phyloP scores from a whole-genome alignment of 2,888 invertebrate genomes.

The Ichneumoninae sp. region DNA sequence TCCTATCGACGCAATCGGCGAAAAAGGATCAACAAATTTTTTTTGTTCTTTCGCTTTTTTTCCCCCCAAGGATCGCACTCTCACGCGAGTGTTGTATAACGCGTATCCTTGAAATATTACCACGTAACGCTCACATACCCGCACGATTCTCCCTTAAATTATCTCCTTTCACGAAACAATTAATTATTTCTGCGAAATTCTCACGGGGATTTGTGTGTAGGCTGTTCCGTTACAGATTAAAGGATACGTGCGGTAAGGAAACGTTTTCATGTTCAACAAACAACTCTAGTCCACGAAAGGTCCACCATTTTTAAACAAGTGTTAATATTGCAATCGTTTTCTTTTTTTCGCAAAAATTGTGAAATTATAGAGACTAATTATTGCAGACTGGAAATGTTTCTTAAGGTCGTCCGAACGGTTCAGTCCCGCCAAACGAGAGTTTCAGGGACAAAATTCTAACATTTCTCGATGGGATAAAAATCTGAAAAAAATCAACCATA shows the following conservation, averaged over 20 bases:
- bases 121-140: not conserved
- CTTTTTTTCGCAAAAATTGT: not conserved
- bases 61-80: slow-evolving; percentile 54
- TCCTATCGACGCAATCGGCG: slow-evolving; percentile 1
- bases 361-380: not conserved
- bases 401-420: too few species aligned
- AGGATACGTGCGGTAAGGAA: not conserved
- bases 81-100: slow-evolving; percentile 20
- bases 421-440: too few species aligned
- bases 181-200: slow-evolving; percentile 50
- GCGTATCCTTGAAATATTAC: slow-evolving; percentile 45
- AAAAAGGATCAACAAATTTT: slow-evolving; percentile 38
- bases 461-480: too few species aligned
- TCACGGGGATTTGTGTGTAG: slow-evolving; percentile 7
- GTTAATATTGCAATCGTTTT: not conserved
- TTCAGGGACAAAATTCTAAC: too few species aligned
- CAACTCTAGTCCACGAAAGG: not conserved
- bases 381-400: too few species aligned
- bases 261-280: not conserved
- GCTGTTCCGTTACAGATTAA: slow-evolving; percentile 30
- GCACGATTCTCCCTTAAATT: slow-evolving; percentile 32
- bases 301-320: not conserved
- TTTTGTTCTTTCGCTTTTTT: slow-evolving; percentile 12
- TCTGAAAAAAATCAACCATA: too few species aligned
- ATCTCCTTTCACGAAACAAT: slow-evolving; percentile 48